phyloP scores from a whole-genome alignment of 2,888 invertebrate species.

The Unio delphinus region DNA sequence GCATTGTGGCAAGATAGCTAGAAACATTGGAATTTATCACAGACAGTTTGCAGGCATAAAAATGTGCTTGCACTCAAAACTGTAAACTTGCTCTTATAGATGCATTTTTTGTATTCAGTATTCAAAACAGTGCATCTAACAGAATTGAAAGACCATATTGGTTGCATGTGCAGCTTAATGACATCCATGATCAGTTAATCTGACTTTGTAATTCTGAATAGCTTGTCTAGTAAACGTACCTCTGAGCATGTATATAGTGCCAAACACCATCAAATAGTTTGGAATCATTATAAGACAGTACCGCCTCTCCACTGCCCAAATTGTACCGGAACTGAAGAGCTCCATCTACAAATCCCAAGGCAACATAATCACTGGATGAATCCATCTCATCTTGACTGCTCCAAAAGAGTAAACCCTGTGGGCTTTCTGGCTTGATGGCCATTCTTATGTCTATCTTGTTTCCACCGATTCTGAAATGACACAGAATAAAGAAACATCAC shows the following conservation, averaged over 20 bases:
- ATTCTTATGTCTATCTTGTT: constrained; percentile 91
- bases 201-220: too few species aligned
- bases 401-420: constrained; percentile 87
- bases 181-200: too few species aligned
- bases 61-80: too few species aligned
- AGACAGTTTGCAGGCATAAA: too few species aligned
- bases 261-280: constrained; percentile 91
- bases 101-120: too few species aligned
- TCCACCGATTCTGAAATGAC: constrained; percentile 79
- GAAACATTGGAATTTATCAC: too few species aligned
- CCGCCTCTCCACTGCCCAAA: constrained; percentile 88
- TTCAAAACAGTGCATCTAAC: too few species aligned
- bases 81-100: too few species aligned
- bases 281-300: constrained; percentile 87
- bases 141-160: too few species aligned
- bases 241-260: constrained; percentile 84
- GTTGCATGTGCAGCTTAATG: too few species aligned
- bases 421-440: constrained; percentile 82
- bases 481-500: neutral
- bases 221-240: constrained; percentile 73
- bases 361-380: constrained; percentile 82
- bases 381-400: constrained; percentile 80
- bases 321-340: constrained; percentile 85
- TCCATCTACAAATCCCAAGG: constrained; percentile 87
- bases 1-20: too few species aligned